Base-by-base conservation (phyloP, 2,797 vertebrate species). In the Chiroxiphia lanceolata region DNA sequence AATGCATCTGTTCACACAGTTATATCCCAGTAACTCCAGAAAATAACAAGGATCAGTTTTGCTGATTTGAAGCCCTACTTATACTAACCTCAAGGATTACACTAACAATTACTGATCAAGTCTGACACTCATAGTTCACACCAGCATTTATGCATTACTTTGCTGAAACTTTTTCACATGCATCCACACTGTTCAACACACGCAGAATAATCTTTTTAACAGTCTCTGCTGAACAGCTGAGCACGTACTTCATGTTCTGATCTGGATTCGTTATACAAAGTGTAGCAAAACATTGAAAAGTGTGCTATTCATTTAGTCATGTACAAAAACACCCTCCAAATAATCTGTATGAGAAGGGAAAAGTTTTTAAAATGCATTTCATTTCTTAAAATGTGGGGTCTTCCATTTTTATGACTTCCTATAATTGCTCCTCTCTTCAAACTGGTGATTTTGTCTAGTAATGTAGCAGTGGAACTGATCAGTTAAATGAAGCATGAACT, bases 401-500 rank as follows among this genome's bases (percentile, higher is more conserved):
- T 94, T 86, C 83, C 60, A 67, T 86, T 96, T 95, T 93, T 96
- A 90, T 84, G 79, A 89, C 94, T 95, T 92, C 48, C 77, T 76
- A 77, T 94, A 97, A 97, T 96, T 97, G 77, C 90, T 93, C 87
- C 85, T 93, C 87, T 90, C 84, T 92, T 93, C 92, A 78, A 93
- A 91, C 91, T 83, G 83, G 84, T 92, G 93, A 95, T 95, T 94
- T 96, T 93, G 89, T 94, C 79, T 96, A 90, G 95, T 96, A 97
- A 96, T 76, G 87, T 75, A 95, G 93, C 94, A 90, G 96, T 96
- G 94, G 96, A 97, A 97, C 96, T 26, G 94, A 96, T 97, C 94
- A 95, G 96, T 94, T 96, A 97, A 97, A 97, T 95, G 94, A 97
- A 97, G 94, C 96, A 96, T 96, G 94, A 96, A 96, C 84, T 96